These are phyloP conservation scores for Onychostruthus taczanowskii DNA, from an alignment of 2,113 vertebrate species.

Conservation along the genomic window DNA sequence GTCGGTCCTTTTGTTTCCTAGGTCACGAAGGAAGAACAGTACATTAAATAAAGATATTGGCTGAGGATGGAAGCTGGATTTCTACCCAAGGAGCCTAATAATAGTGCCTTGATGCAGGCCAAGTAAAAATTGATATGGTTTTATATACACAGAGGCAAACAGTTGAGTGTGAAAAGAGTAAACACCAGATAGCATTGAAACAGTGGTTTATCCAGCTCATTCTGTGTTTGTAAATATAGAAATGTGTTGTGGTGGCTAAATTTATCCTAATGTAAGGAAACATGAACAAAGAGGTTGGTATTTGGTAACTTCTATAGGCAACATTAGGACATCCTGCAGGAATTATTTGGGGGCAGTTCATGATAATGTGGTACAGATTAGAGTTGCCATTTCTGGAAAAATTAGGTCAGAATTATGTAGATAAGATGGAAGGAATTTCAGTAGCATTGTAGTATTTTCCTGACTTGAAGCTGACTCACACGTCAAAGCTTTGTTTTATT, in stretches of 20 bases:
- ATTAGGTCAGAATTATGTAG: conserved; percentile 54
- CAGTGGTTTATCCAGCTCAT: background rate
- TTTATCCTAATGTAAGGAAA: conserved; percentile 48
- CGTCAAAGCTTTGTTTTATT: conserved; percentile 47
- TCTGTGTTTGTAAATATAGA: conserved; percentile 36
- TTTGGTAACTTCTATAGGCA: conserved; percentile 37
- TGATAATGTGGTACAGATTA: conserved; percentile 39
- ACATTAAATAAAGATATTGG: conserved; percentile 48
- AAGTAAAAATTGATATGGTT: conserved; percentile 16
- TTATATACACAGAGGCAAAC: conserved; percentile 4
- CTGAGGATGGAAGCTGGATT: background rate
- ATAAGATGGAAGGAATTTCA: conserved; percentile 62
- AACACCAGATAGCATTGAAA: conserved; percentile 16
- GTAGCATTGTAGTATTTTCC: conserved; percentile 56
- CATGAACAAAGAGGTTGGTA: conserved; percentile 25
- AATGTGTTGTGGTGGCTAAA: conserved; percentile 15
- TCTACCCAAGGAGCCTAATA: conserved; percentile 21
- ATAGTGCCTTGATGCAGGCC: background rate
- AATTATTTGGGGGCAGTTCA: conserved; percentile 19
- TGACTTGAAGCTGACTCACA: conserved; percentile 45
- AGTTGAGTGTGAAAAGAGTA: conserved; percentile 16
- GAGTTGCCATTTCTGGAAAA: conserved; percentile 54
- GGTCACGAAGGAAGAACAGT: conserved; percentile 25
- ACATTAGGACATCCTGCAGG: conserved; percentile 16
- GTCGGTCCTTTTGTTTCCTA: conserved; percentile 18